Percentiles rank a stretch among this genome's conserved stretches.
Evolutionary conservation across 1,140 invertebrate genomes (phyloP).

Genomic region (Brachionus manjavacas): DNA sequence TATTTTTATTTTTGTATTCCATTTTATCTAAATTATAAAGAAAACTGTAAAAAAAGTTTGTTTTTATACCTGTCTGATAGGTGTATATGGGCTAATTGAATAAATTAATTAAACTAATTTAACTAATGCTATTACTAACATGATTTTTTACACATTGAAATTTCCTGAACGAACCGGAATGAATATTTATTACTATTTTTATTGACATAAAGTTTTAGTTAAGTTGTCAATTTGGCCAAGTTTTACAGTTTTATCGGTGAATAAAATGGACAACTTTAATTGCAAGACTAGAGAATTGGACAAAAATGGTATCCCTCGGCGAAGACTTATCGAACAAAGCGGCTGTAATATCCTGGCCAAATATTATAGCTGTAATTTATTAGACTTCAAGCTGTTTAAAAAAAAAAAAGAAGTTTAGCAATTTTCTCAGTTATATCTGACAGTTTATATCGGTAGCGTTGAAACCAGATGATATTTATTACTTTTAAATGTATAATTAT

Average conservation of each 20-base stretch:
- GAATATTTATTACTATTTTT: constrained; percentile 3
- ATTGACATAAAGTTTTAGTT: neutral
- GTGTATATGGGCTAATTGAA: neutral
- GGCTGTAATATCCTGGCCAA: neutral
- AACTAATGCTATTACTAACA: constrained; percentile 8
- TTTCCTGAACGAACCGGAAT: constrained; percentile 31
- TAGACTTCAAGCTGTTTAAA: neutral
- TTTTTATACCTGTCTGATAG: neutral
- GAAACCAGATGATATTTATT: constrained; percentile 4
- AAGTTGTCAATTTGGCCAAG: neutral
- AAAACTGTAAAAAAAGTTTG: neutral
- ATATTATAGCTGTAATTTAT: neutral
- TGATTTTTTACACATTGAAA: constrained; percentile 29
- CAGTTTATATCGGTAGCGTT: constrained; percentile 1
- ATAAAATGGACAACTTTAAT: neutral
- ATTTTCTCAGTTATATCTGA: neutral
- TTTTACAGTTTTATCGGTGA: neutral
- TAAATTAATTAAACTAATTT: constrained; percentile 7
- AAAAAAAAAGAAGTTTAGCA: neutral
- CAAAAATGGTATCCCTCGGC: neutral
- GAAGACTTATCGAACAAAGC: neutral
- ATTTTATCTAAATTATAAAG: no score
- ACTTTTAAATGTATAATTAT: neutral
- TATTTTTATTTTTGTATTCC: neutral
- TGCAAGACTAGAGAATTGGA: neutral